Percentiles rank a stretch among this genome's conserved stretches.
phyloP scores from a whole-genome alignment of 2,113 vertebrate species.

The Pseudorhombus dupliciocellatus region DNA sequence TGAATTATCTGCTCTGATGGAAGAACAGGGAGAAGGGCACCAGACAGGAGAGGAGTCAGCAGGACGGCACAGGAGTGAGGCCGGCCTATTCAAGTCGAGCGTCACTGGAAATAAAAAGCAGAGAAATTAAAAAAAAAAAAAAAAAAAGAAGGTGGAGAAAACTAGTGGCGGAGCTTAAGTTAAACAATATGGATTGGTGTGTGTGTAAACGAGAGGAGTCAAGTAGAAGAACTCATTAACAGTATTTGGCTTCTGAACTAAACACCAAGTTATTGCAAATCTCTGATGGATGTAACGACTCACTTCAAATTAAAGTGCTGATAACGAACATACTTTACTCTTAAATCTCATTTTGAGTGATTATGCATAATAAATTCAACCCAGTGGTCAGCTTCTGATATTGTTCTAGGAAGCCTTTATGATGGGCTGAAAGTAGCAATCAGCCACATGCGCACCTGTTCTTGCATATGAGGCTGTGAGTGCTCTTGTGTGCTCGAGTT shows the following conservation, averaged over 20 bases:
- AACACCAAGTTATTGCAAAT: neutral
- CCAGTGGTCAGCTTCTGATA: no score
- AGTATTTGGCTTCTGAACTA: neutral
- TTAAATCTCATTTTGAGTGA: neutral
- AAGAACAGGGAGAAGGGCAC: slow-evolving; percentile 20
- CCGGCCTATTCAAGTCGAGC: neutral
- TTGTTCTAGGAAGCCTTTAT: neutral
- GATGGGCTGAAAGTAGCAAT: slow-evolving; percentile 3
- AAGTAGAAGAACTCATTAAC: neutral
- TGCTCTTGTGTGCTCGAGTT: slow-evolving; percentile 20
- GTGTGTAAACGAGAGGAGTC: neutral
- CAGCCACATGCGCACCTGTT: slow-evolving; percentile 9
- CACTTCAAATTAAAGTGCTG: neutral
- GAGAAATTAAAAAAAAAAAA: neutral
- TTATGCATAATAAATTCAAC: neutral
- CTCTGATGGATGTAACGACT: neutral
- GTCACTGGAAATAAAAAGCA: slow-evolving; percentile 4
- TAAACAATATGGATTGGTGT: slow-evolving; percentile 9
- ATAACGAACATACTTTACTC: neutral
- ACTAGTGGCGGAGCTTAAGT: neutral
- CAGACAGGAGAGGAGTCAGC: neutral
- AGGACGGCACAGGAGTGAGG: slow-evolving; percentile 5
- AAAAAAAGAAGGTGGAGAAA: neutral
- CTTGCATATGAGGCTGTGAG: neutral
- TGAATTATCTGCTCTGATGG: slow-evolving; percentile 48